These are phyloP conservation scores for Bombus affinis DNA, from an alignment of 1,140 invertebrate species.

Conservation along the genomic window DNA sequence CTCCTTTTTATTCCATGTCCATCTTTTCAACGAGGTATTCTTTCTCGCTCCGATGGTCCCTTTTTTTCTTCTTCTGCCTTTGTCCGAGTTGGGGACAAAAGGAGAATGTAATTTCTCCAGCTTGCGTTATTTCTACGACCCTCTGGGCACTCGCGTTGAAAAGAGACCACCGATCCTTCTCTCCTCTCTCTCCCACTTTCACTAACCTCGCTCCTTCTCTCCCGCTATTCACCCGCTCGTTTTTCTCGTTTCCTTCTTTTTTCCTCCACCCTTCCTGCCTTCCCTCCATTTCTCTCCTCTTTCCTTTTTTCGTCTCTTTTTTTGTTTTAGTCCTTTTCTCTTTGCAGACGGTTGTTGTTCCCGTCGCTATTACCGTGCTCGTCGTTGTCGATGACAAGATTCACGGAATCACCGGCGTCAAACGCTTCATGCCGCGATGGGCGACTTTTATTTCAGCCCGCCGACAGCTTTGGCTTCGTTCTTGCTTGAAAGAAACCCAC, in stretches of 20 bases:
- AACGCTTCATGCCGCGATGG: constrained; percentile 5
- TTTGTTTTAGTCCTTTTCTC: neutral
- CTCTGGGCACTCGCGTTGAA: constrained; percentile 57
- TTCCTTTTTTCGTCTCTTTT: neutral
- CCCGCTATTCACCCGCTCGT: too few relatives aligned
- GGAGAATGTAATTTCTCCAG: constrained; percentile 69
- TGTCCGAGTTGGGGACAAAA: constrained; percentile 66
- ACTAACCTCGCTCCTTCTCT: neutral
- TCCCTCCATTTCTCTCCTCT: neutral
- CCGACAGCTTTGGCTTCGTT: neutral
- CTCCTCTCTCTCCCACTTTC: neutral
- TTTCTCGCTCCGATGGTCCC: constrained; percentile 55
- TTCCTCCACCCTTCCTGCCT: too few relatives aligned
- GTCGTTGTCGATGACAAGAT: constrained; percentile 42
- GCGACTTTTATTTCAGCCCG: constrained; percentile 36
- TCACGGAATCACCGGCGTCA: constrained; percentile 29
- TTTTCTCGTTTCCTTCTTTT: neutral
- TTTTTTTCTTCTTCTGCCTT: constrained; percentile 57
- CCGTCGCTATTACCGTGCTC: constrained; percentile 22
- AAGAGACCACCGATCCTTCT: constrained; percentile 39
- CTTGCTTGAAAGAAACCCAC: constrained; percentile 3
- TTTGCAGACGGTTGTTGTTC: constrained; percentile 30
- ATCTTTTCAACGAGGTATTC: constrained; percentile 64
- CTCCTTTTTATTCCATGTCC: constrained; percentile 54
- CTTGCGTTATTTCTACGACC: constrained; percentile 68